A percentile compares a stretch with the other conserved stretches of the same genome.
Conservation (phyloP, 2,797 vertebrate genomes). For the Coracias cyanogaster region DNA sequence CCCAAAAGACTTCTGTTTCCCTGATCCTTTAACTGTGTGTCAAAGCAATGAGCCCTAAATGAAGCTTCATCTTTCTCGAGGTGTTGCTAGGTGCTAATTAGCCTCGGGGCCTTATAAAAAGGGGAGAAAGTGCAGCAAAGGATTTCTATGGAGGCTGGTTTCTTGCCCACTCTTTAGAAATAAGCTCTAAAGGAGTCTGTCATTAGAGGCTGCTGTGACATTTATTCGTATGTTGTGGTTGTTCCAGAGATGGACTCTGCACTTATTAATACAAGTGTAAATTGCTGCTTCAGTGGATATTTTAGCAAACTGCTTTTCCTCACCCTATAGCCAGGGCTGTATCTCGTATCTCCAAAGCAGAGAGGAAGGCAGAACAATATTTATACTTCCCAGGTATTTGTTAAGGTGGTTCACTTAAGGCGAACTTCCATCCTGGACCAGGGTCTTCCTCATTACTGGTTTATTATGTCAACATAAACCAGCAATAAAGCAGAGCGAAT, state of each 20-base stretch:
- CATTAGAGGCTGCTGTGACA: background rate
- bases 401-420: background rate
- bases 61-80: background rate
- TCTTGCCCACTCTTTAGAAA: background rate
- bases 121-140: background rate
- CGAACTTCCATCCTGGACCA: background rate
- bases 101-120: background rate
- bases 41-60: background rate
- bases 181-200: background rate
- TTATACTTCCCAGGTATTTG: background rate
- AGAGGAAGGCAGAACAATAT: background rate
- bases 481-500: background rate
- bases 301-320: background rate
- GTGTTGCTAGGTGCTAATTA: constrained; percentile 47
- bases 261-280: background rate
- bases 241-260: background rate
- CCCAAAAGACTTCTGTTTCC: background rate
- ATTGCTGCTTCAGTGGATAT: background rate
- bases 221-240: background rate
- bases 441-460: background rate
- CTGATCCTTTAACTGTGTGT: background rate
- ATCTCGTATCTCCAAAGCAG: background rate
- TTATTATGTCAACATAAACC: background rate
- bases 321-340: background rate
- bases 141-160: background rate